Base-by-base conservation (phyloP, 1,140 invertebrate genomes). In the Linepithema humile region DNA sequence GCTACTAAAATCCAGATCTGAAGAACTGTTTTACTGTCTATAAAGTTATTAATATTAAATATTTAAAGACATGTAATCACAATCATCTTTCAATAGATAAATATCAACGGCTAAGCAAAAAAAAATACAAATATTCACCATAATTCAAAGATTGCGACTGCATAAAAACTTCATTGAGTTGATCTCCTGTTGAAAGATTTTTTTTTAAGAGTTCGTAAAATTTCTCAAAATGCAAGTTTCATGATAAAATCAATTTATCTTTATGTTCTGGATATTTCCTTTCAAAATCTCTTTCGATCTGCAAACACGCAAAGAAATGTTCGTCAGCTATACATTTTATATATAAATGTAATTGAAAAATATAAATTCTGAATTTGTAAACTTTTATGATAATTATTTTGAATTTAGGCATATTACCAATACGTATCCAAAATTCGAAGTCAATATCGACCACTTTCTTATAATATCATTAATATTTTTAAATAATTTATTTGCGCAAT, bases 241-340 rank as follows among this genome's bases (percentile, higher is more conserved):
- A n/a, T n/a, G n/a, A n/a, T n/a, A n/a, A n/a, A n/a, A n/a, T n/a
- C n/a, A n/a, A n/a, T n/a, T n/a, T n/a, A n/a, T n/a, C n/a, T 62
- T 38, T 38, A n/a, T n/a, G 38, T 62, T 35, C 2, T 0, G 32
- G 32, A 38, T 38, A 62, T 38, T 62, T 62, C 6, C 17, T 62
- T 4, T 20, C 60, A 38, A 62, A 62, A 62, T 62, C 29, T 62
- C 60, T 62, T 62, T 38, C n/a, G 1, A 62, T 62, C 60, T 62
- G 12, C 3, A 45, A 45, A 45, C 7, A 12, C 5, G 12, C 43
- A 45, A 45, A 45, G 7, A 45, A 45, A 45, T 45, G n/a, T n/a
- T 45, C 12, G 17, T 45, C 12, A 45, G 12, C 43, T 45, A 45
- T 15, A 45, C 43, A 45, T 45, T 45, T 45, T 4, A 45, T 7